These are phyloP conservation scores for Strigamia crassipes DNA, from an alignment of 2,888 invertebrate genomes.

Conservation along the genomic window DNA sequence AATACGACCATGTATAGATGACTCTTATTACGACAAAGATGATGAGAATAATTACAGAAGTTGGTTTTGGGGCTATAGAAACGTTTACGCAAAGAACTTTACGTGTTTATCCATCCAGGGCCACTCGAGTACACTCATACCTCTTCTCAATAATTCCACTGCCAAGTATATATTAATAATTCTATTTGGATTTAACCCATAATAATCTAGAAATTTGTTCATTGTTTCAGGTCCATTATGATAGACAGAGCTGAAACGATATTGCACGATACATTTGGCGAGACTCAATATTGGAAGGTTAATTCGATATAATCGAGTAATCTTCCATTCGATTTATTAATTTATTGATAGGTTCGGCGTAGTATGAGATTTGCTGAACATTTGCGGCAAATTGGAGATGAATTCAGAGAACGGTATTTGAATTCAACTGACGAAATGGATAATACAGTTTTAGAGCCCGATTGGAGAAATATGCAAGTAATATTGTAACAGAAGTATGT, in stretches of 20 bases:
- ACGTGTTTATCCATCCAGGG: constrained; percentile 83
- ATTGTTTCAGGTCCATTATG: constrained; percentile 65
- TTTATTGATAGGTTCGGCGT: constrained; percentile 61
- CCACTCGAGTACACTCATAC: constrained; percentile 57
- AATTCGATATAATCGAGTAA: constrained; percentile 57
- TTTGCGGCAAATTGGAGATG: constrained; percentile 70
- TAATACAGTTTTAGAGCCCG: constrained; percentile 64
- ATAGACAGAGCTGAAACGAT: constrained; percentile 83
- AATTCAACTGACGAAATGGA: constrained; percentile 68
- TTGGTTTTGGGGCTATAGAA: constrained; percentile 74
- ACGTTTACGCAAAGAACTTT: constrained; percentile 69
- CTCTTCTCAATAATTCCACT: constrained; percentile 64
- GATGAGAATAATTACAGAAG: constrained; percentile 60
- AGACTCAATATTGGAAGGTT: constrained; percentile 79
- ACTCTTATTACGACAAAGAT: constrained; percentile 54
- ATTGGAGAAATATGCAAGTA: constrained; percentile 69
- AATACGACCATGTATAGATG: constrained; percentile 63
- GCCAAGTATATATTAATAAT: constrained; percentile 58
- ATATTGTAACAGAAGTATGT: not conserved
- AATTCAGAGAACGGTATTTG: constrained; percentile 69
- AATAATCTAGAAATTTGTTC: not conserved
- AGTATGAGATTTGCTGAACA: constrained; percentile 86
- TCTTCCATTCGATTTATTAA: not conserved
- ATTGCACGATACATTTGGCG: constrained; percentile 85
- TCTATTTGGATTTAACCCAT: not conserved